Evolutionary conservation across 2,888 invertebrate genomes (phyloP).

Genomic region (Atrina japonica): DNA sequence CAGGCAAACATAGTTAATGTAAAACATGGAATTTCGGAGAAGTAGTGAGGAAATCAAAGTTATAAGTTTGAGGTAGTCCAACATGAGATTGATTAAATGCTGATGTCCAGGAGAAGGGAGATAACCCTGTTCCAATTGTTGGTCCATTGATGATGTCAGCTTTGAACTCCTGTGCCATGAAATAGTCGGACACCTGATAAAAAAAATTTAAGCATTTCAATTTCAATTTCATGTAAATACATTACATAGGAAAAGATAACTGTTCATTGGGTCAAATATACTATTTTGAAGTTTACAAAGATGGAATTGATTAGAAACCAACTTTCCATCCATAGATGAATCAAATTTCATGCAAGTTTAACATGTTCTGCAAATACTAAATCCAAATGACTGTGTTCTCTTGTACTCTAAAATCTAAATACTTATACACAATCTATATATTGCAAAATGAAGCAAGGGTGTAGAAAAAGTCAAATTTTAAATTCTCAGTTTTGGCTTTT

Average conservation of each 20-base stretch:
- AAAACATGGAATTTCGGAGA: constrained; percentile 25
- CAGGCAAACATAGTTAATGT: too few species aligned
- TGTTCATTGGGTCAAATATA: not conserved
- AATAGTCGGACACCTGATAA: constrained; percentile 70
- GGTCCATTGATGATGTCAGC: constrained; percentile 77
- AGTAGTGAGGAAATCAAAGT: constrained; percentile 71
- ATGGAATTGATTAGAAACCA: not conserved
- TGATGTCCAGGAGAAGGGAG: constrained; percentile 72
- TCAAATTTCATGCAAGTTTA: constrained; percentile 4
- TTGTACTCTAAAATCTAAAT: too few species aligned
- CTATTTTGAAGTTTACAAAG: not conserved
- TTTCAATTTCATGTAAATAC: constrained; percentile 4
- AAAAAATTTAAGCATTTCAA: not conserved
- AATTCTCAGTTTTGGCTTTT: too few species aligned
- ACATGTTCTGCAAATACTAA: too few species aligned
- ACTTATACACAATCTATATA: too few species aligned
- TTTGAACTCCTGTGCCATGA: constrained; percentile 67
- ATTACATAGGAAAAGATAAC: too few species aligned
- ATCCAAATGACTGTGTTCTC: too few species aligned
- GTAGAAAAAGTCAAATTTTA: too few species aligned
- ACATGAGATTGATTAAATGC: constrained; percentile 68
- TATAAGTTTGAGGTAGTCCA: constrained; percentile 72
- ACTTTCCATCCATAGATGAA: not conserved
- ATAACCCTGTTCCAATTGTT: constrained; percentile 67
- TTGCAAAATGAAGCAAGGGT: too few species aligned